Base-by-base conservation (phyloP, 1,140 invertebrate species). In the Sipha flava region DNA sequence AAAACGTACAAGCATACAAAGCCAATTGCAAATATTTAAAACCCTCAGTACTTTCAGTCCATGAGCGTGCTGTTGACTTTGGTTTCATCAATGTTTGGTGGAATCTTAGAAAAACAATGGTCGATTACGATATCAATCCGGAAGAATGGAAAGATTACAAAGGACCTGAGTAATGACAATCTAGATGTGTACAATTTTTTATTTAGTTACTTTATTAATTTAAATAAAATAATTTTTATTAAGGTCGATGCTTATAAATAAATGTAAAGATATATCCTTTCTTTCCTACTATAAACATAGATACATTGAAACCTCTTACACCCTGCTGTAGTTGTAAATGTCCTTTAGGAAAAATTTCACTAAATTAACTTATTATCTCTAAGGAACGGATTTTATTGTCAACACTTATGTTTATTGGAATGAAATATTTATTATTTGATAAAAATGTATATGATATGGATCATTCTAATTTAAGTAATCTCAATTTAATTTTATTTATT, bases 81-180 rank as follows among this genome's bases (percentile, higher is more conserved):
- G 94, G 94, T 7, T 88, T 94, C 82, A 87, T 92, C 84, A 90
- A 91, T 79, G 88, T 87, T 79, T 95, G 92, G 91, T 91, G 91
- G 89, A 87, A 91, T 77, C 85, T 93, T 31, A 87, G 88, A 59
- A 88, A 89, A 81, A 90, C 90, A 84, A 93, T 93, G 89, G 86
- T 85, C 64, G 90, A 94, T 85, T 95, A 90, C 88, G 93, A 95
- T 88, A 85, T 94, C 12, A 94, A 94, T 86, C 82, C 82, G 0
- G 34, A 81, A 16, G 82, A 82, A 81, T 82, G 82, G 82, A 77
- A 77, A 59, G 34, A 59, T 59, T 37, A 57, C 3, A 40, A 77
- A 59, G 73, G 43, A 57, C 70, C 18, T 16, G 29, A 34, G 45
- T 75, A 75, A 75, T 52, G 1, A 5, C 16, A n/a, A 18, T 1